Conservation (phyloP, 2,888 invertebrate species). For the Athalia cordata region DNA sequence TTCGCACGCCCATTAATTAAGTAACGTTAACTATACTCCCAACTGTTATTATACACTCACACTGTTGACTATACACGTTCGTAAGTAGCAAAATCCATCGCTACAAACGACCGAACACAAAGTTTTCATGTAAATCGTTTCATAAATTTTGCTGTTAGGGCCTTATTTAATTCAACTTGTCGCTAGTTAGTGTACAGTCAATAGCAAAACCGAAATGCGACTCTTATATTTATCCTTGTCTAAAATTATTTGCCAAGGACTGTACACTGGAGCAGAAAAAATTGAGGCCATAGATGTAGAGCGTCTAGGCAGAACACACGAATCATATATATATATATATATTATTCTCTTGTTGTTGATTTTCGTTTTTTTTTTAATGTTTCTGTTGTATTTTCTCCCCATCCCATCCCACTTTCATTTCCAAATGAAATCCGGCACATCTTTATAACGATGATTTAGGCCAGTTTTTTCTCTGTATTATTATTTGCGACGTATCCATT, state of each 20-base stretch:
- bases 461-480: slow-evolving; percentile 70
- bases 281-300: slow-evolving; percentile 43
- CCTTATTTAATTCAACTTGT: slow-evolving; percentile 26
- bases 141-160: slow-evolving; percentile 3
- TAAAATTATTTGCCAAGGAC: slow-evolving; percentile 28
- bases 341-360: neutral
- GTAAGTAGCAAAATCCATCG: neutral
- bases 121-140: neutral
- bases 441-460: slow-evolving; percentile 56
- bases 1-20: slow-evolving; percentile 13
- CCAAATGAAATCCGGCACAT: slow-evolving; percentile 3
- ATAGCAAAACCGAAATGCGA: slow-evolving; percentile 14
- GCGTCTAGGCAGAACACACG: slow-evolving; percentile 44
- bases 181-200: slow-evolving; percentile 21
- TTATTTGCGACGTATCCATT: slow-evolving; percentile 78
- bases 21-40: slow-evolving; percentile 14
- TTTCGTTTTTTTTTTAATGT: slow-evolving; percentile 12
- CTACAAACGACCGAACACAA: slow-evolving; percentile 5
- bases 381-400: neutral
- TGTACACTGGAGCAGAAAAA: slow-evolving; percentile 20
- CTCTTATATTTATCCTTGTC: neutral
- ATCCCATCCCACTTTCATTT: neutral
- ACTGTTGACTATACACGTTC: neutral
- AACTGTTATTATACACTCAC: neutral
- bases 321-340: slow-evolving; percentile 25